Base-by-base conservation (phyloP, 2,113 vertebrate species). In the Regulus satrapa region DNA sequence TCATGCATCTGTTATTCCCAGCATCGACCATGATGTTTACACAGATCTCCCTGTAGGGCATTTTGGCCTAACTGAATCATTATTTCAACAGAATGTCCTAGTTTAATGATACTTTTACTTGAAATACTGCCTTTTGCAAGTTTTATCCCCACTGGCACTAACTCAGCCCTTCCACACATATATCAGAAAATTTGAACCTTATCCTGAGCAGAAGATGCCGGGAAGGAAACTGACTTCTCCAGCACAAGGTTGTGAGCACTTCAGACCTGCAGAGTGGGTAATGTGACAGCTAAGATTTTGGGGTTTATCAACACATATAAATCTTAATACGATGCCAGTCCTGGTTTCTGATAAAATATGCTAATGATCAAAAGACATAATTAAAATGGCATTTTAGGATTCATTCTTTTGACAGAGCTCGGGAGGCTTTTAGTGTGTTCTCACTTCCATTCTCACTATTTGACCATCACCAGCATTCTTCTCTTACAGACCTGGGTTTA, bases 1-100 rank as follows among this genome's bases (percentile, higher is more conserved):
- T 73, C 54, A 72, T 69, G 79, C 45, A 88, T 95, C 93, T 92
- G 68, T 85, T 91, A 89, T 73, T 91, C 71, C 67, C 77, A 88
- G 71, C 55, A 73, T 31, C 0, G 0, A 91, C 93, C 88, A 40
- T 64, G 41, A 69, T 89, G 87, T 89, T 95, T 94, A 88, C 86
- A 85, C 54, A 93, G 63, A 79, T 92, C 63, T 94, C 78, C 71
- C 89, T 83, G 77, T 43, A 95, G 92, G 95, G 71, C 66, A 91
- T 95, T 96, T 92, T 91, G 74, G 81, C 67, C 81, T 92, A 94
- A 93, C 58, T 51, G 75, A 87, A 85, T 94, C 38, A 8, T 95
- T 95, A 92, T 89, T 92, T 95, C 85, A 88, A 83, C 87, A 77
- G 34, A 69, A 79, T 64, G 78, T 76, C 89, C 85, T 66, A 55